phyloP scores from a whole-genome alignment of 2,888 invertebrate genomes.

The Osedax frankpressi region DNA sequence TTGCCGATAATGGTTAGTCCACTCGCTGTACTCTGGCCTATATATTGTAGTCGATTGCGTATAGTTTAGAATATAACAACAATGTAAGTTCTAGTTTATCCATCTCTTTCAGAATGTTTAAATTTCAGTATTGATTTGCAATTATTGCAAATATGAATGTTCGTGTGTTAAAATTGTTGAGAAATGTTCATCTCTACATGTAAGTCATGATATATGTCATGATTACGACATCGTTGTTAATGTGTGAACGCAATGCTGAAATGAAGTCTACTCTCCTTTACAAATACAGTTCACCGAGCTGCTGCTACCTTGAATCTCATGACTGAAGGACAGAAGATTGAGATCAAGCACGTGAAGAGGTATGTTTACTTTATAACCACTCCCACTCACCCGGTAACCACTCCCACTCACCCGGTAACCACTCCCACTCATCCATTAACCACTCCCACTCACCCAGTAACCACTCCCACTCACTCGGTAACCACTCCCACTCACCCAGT shows the following conservation, averaged over 20 bases:
- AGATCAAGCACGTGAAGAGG: conserved; percentile 73
- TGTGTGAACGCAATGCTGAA: too few species aligned
- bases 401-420: too few species aligned
- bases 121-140: neutral
- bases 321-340: conserved; percentile 64
- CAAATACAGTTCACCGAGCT: conserved; percentile 40
- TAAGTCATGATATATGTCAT: too few species aligned
- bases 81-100: too few species aligned
- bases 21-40: neutral
- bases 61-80: too few species aligned
- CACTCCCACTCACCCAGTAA: too few species aligned
- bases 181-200: neutral
- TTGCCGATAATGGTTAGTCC: conserved; percentile 66
- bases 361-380: conserved; percentile 32
- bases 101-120: too few species aligned
- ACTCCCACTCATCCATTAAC: too few species aligned
- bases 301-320: conserved; percentile 53
- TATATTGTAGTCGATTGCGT: neutral
- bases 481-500: too few species aligned
- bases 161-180: neutral
- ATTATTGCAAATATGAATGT: neutral
- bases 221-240: too few species aligned
- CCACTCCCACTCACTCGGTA: too few species aligned
- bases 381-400: neutral
- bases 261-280: neutral